Conservation (phyloP, 2,113 vertebrate genomes). For the Paradoxurus hermaphroditus region DNA sequence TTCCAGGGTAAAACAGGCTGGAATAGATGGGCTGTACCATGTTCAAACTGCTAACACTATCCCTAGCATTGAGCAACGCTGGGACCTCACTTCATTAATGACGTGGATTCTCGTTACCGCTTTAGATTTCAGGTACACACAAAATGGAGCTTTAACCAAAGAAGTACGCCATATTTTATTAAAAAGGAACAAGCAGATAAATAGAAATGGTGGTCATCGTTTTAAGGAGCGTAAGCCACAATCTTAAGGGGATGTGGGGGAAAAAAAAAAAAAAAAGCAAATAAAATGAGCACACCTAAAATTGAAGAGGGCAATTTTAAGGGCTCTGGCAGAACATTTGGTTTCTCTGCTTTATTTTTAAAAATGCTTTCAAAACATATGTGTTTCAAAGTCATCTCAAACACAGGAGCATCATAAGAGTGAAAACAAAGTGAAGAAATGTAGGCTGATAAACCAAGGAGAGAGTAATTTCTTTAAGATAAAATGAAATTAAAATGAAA, state of each 20-base stretch:
- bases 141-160: neutral
- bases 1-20: neutral
- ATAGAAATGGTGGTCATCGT: neutral
- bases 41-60: neutral
- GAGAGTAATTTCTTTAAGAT: neutral
- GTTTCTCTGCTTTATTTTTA: neutral
- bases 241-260: neutral
- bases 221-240: neutral
- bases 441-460: neutral
- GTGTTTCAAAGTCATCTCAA: neutral
- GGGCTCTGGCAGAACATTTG: neutral
- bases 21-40: neutral
- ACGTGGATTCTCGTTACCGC: neutral
- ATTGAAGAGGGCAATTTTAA: neutral
- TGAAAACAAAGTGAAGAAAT: neutral
- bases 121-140: neutral
- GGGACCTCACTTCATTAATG: neutral
- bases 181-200: neutral
- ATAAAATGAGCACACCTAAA: neutral
- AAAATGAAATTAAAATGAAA: neutral
- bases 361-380: neutral
- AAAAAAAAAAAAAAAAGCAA: neutral
- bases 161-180: neutral
- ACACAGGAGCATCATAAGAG: neutral
- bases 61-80: neutral